Base-by-base conservation (phyloP, 2,888 invertebrate genomes). In the Stenotaenia linearis region DNA sequence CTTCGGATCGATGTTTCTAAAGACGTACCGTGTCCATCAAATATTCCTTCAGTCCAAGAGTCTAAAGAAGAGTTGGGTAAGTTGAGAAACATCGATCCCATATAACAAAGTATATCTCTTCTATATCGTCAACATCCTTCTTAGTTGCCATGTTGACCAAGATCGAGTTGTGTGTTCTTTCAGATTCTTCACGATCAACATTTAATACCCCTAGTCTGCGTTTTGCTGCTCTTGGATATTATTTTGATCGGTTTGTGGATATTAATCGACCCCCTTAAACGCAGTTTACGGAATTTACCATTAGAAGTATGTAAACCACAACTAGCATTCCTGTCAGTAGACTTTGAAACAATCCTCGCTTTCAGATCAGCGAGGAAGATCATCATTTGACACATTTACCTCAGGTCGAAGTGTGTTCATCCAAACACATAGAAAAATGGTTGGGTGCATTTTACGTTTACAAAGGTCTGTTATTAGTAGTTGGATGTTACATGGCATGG, bases 401-500 rank as follows among this genome's bases (percentile, higher is more conserved):
- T 21, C 89, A 96, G 93, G 92, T 96, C 83, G 94, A 95, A 88
- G 91, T 94, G 35, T 97, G 96, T 86, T 91, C 92, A 83, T 96
- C 95, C 0, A 91, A 92, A 83, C 93, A 95, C 86, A 94, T 93
- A 12, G 91, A 92, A 56, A 93, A 93, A 76, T 97, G 96, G 96
- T 89, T 95, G n/a, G 92, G 94, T 77, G 93, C 92, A 0, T 90
- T 96, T 12, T 96, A 96, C 86, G 93, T 92, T 9, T 96, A 96
- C 89, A 96, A 96, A 86, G 95, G 94, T 0, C 89, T 96, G 0
- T 89, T 96, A 21, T 89, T 96, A 18, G 90, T 95, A 35, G 95
- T 96, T 81, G 96, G 96, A 0, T 93, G 95, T 3, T 96, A 95
- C 88, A 96, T 96, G 96, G 96, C 96, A 0, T 96, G 96, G 96